These are phyloP conservation scores for Meiosimyza decipiens DNA, from an alignment of 2,888 invertebrate species.

Conservation along the genomic window DNA sequence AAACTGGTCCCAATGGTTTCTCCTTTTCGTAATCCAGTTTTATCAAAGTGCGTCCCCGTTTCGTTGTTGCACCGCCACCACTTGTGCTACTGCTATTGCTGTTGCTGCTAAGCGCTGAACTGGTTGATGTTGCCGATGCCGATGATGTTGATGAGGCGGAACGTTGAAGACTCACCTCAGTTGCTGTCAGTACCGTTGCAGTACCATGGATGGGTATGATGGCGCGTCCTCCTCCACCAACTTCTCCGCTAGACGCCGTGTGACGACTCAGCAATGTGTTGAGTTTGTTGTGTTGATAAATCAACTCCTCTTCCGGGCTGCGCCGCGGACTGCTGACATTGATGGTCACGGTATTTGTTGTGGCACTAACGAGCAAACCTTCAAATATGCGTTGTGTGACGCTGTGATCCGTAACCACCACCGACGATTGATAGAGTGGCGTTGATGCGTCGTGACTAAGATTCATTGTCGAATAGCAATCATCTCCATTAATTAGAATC, in stretches of 20 bases:
- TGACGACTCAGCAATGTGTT: slow-evolving; percentile 62
- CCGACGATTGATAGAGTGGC: slow-evolving; percentile 79
- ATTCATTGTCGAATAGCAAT: slow-evolving; percentile 81
- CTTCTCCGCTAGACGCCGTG: slow-evolving; percentile 23
- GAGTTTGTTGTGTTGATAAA: slow-evolving; percentile 63
- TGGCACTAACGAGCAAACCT: slow-evolving; percentile 67
- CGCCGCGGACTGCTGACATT: slow-evolving; percentile 64
- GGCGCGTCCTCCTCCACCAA: slow-evolving; percentile 7
- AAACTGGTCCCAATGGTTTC: slow-evolving; percentile 39
- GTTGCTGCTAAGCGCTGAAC: slow-evolving; percentile 54
- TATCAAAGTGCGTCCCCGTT: slow-evolving; percentile 63
- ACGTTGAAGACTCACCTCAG: slow-evolving; percentile 55
- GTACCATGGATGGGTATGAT: neutral
- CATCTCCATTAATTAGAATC: slow-evolving; percentile 79
- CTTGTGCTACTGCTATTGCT: slow-evolving; percentile 50
- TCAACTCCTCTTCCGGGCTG: slow-evolving; percentile 58
- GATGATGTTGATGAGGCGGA: slow-evolving; percentile 63
- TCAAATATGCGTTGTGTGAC: slow-evolving; percentile 24
- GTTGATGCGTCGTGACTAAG: slow-evolving; percentile 72
- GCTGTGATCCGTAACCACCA: slow-evolving; percentile 74
- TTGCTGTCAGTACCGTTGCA: slow-evolving; percentile 36
- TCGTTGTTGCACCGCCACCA: slow-evolving; percentile 45
- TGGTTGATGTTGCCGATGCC: slow-evolving; percentile 48
- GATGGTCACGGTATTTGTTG: slow-evolving; percentile 73
- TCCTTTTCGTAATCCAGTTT: slow-evolving; percentile 62